Percentiles rank a stretch among this genome's conserved stretches.
Conservation (phyloP, 2,888 invertebrate genomes). For the Seira sanloemensis region DNA sequence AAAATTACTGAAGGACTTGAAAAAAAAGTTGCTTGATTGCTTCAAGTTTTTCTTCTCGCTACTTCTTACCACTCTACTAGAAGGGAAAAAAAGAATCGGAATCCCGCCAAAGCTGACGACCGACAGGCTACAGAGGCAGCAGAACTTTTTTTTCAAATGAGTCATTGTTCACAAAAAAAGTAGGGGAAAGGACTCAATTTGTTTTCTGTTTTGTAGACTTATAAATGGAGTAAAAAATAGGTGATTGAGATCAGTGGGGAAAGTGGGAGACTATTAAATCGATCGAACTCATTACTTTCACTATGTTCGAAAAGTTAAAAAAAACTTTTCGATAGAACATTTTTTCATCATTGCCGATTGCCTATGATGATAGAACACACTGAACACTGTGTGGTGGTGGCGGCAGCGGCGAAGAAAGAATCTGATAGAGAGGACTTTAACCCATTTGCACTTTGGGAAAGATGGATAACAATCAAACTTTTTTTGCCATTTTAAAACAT, state of each 20-base stretch:
- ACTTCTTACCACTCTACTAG: not conserved
- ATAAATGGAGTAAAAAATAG: not conserved
- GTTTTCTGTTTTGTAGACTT: not conserved
- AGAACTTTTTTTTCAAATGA: not conserved
- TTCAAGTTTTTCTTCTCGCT: not conserved
- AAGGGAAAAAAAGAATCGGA: not conserved
- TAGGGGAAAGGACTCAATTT: not conserved
- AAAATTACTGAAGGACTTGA: not conserved
- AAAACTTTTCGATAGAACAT: conserved; percentile 3
- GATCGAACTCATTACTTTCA: conserved; percentile 4
- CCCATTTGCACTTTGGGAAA: not conserved
- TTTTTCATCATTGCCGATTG: too few species aligned
- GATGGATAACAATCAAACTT: not conserved
- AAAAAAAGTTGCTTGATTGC: not conserved
- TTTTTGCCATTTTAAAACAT: too few species aligned
- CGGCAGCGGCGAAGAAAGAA: too few species aligned
- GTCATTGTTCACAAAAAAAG: not conserved
- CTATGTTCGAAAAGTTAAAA: not conserved
- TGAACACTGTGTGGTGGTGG: too few species aligned
- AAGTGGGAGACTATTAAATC: not conserved
- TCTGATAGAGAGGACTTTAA: too few species aligned
- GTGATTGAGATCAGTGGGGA: not conserved
- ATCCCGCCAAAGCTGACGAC: not conserved
- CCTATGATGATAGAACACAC: too few species aligned
- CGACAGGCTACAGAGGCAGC: not conserved